Conservation (phyloP, 2,797 vertebrate species). For the Austrolebias charrua region DNA sequence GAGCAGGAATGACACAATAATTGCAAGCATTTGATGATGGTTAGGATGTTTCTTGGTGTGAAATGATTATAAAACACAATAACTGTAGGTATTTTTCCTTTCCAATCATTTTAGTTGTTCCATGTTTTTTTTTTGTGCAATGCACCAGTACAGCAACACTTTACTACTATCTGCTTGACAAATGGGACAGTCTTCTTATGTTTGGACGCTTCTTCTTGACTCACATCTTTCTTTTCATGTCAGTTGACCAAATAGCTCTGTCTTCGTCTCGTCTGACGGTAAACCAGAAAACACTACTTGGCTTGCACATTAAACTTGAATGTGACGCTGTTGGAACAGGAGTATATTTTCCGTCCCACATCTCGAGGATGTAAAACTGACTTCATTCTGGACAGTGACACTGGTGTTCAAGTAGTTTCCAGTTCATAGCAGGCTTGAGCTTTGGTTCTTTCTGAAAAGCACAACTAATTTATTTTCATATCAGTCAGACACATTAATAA, state of each 20-base stretch:
- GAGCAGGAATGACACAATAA: background rate
- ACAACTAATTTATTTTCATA: background rate
- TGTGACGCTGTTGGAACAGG: background rate
- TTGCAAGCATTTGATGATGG: background rate
- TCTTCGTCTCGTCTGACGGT: background rate
- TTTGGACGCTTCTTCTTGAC: background rate
- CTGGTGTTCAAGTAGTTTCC: background rate
- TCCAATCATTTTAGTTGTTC: background rate
- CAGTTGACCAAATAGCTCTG: background rate
- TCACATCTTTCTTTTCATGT: background rate
- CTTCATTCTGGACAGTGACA: no score
- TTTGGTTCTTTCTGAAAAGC: background rate
- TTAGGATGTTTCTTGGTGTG: background rate
- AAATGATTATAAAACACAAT: background rate
- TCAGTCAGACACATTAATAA: no score
- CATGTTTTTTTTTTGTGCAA: background rate
- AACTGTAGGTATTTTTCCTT: background rate
- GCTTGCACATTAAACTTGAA: no score
- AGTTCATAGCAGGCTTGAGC: background rate
- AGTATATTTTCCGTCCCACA: background rate
- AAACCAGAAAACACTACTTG: no score
- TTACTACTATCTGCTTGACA: background rate
- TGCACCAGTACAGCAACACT: background rate
- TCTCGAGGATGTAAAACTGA: background rate
- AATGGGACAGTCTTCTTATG: background rate